phyloP scores from a whole-genome alignment of 2,888 invertebrate genomes.

The Bunonema sp. region DNA sequence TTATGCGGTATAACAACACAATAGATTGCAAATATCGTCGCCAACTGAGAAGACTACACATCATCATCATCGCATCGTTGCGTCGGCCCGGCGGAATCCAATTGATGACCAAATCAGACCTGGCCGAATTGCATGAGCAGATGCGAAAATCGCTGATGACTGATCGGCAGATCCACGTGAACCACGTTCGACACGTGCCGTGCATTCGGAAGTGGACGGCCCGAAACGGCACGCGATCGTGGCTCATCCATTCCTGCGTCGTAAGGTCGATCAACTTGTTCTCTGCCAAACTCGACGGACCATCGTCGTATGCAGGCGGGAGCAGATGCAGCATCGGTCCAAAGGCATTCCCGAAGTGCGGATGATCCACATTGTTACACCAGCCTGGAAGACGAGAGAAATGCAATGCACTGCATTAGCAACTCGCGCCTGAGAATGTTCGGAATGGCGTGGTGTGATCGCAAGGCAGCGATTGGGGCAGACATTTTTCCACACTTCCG shows the following conservation, averaged over 20 bases:
- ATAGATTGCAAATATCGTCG: neutral
- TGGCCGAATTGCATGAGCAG: constrained; percentile 80
- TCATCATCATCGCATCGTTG: too few relatives aligned
- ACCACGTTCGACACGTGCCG: constrained; percentile 36
- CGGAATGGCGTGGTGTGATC: constrained; percentile 54
- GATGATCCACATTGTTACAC: constrained; percentile 60
- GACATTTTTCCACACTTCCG: constrained; percentile 20
- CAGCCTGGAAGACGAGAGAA: too few relatives aligned
- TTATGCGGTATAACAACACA: neutral
- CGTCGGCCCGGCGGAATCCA: too few relatives aligned
- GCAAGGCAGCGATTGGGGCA: constrained; percentile 41
- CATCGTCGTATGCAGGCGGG: constrained; percentile 65
- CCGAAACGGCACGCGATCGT: constrained; percentile 16
- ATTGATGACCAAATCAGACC: constrained; percentile 75
- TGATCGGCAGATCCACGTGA: constrained; percentile 28
- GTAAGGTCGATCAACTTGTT: too few relatives aligned
- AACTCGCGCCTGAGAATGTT: constrained; percentile 67
- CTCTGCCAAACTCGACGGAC: constrained; percentile 45
- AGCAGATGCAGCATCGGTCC: constrained; percentile 33
- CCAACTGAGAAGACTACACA: constrained; percentile 50
- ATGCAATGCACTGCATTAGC: too few relatives aligned
- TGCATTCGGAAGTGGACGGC: constrained; percentile 30
- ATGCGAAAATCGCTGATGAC: constrained; percentile 41
- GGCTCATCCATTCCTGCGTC: constrained; percentile 24
- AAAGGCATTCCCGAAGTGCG: constrained; percentile 37